Percentiles rank a stretch among this genome's conserved stretches.
phyloP scores from a whole-genome alignment of 1,140 invertebrate genomes.

The Phocides pigmalion region DNA sequence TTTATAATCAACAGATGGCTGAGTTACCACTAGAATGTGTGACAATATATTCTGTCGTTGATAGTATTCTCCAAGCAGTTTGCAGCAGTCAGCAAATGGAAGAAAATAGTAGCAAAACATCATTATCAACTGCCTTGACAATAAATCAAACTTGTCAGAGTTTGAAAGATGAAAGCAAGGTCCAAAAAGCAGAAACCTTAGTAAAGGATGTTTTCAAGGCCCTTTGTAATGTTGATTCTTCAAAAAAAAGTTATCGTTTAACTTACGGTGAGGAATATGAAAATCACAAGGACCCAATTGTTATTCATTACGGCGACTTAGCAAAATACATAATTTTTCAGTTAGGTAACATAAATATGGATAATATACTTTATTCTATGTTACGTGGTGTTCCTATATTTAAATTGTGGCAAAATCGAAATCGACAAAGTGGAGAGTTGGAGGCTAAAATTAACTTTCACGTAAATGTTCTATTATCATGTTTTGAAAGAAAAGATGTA shows the following conservation, averaged over 20 bases:
- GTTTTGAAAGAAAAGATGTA: slow-evolving; percentile 67
- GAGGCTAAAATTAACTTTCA: slow-evolving; percentile 71
- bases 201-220: slow-evolving; percentile 59
- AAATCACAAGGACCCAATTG: slow-evolving; percentile 58
- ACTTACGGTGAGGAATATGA: slow-evolving; percentile 69
- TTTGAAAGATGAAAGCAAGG: slow-evolving; percentile 43
- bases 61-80: slow-evolving; percentile 75
- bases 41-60: slow-evolving; percentile 72
- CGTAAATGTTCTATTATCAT: slow-evolving; percentile 64
- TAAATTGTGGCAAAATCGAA: slow-evolving; percentile 59
- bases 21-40: slow-evolving; percentile 75
- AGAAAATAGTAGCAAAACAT: slow-evolving; percentile 45
- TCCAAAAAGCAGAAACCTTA: slow-evolving; percentile 54
- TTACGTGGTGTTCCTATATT: slow-evolving; percentile 63
- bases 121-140: slow-evolving; percentile 47
- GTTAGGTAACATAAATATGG: slow-evolving; percentile 62
- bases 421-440: slow-evolving; percentile 45
- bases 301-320: slow-evolving; percentile 67
- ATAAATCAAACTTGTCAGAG: slow-evolving; percentile 41
- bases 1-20: slow-evolving; percentile 53
- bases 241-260: slow-evolving; percentile 61
- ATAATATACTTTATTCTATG: slow-evolving; percentile 55
- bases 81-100: slow-evolving; percentile 41
- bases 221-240: slow-evolving; percentile 53
- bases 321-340: slow-evolving; percentile 69